phyloP scores from a whole-genome alignment of 2,113 vertebrate genomes.

The Grallaria varia region DNA sequence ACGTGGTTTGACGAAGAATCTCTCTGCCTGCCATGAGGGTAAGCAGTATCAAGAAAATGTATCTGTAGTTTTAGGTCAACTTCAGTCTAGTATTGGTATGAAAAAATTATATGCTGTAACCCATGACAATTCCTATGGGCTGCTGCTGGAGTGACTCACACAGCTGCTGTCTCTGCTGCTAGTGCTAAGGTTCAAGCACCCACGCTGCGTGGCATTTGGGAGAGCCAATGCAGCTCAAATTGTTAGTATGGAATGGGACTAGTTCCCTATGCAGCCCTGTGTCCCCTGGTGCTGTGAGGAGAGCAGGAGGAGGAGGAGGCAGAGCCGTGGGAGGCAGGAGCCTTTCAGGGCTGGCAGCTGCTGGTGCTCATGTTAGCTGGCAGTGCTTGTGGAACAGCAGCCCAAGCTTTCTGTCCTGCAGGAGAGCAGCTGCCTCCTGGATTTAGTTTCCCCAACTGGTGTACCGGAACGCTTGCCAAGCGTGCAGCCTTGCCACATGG shows the following conservation, averaged over 20 bases:
- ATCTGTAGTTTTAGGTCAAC: neutral
- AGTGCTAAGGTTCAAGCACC: neutral
- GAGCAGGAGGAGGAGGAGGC: neutral
- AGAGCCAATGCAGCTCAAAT: neutral
- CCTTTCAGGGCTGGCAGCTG: neutral
- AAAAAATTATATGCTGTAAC: neutral
- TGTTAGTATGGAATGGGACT: neutral
- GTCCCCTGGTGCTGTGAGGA: neutral
- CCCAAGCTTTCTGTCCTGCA: neutral
- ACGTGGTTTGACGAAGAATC: neutral
- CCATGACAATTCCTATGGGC: rapidly evolving
- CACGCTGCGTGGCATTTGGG: neutral
- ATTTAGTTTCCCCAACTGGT: neutral
- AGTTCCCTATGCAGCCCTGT: neutral
- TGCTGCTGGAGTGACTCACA: rapidly evolving
- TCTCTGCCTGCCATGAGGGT: neutral
- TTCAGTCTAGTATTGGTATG: neutral
- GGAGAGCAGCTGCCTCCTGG: neutral
- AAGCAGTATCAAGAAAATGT: neutral
- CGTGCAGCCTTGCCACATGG: neutral
- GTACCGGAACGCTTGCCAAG: neutral
- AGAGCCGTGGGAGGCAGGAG: neutral
- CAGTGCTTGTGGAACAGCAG: neutral
- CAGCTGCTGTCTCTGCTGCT: neutral
- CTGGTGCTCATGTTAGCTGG: neutral